phyloP scores from a whole-genome alignment of 2,888 invertebrate species.

The Campaea margaritaria region DNA sequence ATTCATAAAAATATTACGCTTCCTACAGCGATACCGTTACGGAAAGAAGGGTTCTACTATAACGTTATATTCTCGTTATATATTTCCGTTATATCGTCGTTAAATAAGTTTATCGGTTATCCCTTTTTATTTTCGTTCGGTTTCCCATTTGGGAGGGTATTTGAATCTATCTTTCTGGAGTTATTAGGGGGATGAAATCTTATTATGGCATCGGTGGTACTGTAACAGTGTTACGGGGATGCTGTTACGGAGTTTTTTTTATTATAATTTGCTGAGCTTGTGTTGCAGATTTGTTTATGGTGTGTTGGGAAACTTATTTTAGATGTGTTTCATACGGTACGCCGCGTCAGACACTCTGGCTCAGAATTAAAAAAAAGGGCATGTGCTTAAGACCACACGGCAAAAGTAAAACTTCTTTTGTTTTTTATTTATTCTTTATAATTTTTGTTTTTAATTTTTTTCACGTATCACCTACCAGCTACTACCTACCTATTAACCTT shows the following conservation, averaged over 20 bases:
- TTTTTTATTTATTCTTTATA: no score
- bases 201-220: constrained; percentile 15
- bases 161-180: constrained; percentile 25
- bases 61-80: constrained; percentile 33
- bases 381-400: no score
- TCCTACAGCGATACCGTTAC: constrained; percentile 32
- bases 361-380: no score
- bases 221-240: constrained; percentile 6
- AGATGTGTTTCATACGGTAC: no score
- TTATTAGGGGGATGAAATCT: constrained; percentile 25
- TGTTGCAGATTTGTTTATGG: not conserved
- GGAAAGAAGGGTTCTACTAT: constrained; percentile 28
- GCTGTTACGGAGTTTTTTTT: constrained; percentile 11
- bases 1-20: constrained; percentile 41
- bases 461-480: no score
- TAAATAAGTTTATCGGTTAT: constrained; percentile 38
- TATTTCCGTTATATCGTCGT: constrained; percentile 39
- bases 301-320: not conserved
- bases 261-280: not conserved
- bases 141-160: constrained; percentile 25
- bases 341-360: no score
- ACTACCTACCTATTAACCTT: no score
- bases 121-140: constrained; percentile 36
- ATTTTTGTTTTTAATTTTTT: no score
- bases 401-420: no score